phyloP scores from a whole-genome alignment of 2,888 invertebrate genomes.

The Magallana nippona region DNA sequence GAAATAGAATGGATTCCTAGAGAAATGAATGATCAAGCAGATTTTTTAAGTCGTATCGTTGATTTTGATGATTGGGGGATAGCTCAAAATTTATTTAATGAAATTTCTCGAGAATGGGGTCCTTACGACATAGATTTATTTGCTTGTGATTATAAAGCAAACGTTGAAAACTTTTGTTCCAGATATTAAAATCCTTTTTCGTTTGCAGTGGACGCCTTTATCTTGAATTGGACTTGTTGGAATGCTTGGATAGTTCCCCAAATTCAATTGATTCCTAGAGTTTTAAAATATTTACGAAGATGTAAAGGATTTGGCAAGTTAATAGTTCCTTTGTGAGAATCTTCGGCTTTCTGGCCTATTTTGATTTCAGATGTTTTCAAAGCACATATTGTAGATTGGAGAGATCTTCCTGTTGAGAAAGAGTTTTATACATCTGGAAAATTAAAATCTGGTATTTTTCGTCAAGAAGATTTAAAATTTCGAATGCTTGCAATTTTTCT shows the following conservation, averaged over 20 bases:
- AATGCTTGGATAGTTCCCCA: conserved; percentile 45
- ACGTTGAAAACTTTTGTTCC: conserved; percentile 54
- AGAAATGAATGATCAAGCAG: conserved; percentile 48
- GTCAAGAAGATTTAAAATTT: no score
- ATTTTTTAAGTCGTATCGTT: conserved; percentile 50
- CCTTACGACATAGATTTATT: conserved; percentile 53
- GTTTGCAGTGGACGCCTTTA: conserved; percentile 36
- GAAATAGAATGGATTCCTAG: conserved; percentile 53
- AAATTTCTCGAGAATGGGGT: conserved; percentile 50
- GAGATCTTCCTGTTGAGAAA: no score
- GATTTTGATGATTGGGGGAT: conserved; percentile 58
- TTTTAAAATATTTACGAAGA: conserved; percentile 35
- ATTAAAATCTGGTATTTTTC: no score
- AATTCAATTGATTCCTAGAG: conserved; percentile 37
- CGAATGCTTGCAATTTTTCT: no score
- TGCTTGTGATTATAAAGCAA: conserved; percentile 52
- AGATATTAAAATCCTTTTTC: conserved; percentile 43
- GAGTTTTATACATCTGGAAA: no score
- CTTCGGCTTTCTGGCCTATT: no score
- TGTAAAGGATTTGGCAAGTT: not conserved
- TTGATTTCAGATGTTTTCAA: no score
- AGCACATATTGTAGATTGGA: no score
- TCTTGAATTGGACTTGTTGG: conserved; percentile 2
- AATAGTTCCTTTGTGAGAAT: no score
- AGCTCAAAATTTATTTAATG: conserved; percentile 46